Base-by-base conservation (phyloP, 2,888 invertebrate species). In the Parthenolecanium corni region DNA sequence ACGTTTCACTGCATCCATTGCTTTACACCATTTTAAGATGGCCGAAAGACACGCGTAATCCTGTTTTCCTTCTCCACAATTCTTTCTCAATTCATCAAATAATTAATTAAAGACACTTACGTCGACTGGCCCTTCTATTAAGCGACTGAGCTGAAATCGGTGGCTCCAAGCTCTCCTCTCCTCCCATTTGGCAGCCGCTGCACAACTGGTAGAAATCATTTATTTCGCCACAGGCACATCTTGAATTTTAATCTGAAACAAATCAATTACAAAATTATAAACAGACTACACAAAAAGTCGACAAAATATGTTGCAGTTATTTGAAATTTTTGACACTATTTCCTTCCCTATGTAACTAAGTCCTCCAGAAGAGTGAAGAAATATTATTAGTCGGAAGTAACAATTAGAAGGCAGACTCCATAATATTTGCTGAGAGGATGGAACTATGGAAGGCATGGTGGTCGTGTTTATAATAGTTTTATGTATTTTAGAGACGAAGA, bases 161-260 rank as follows among this genome's bases (percentile, higher is more conserved):
- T 36, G 65, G 65, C 44, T 65, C 65, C 21, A 64, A 64, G 24
- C 64, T 65, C 61, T 65, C 65, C 64, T 65, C 65, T 16, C 65
- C 65, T 25, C 65, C 65, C 65, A 63, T 64, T 65, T 24, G 65
- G 64, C 52, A 64, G 64, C 20, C 64, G 58, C 46, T 64, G 64
- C 14, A 65, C 65, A 40, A 64, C 65, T 24, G 58, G 44, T 64
- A 56, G 38, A 52, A 56, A 36, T 57, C 64, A 42, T 57, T 64
- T 4, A 64, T 52, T 57, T 57, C 57, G 47, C 24, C 52, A 31
- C 49, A 56, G 49, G 58, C 64, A 57, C 58, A 42, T 57, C 64
- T 44, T 57, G 51, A 20, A 36, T 36, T 4, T 44, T n/a, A 23
- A 9, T 63, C 63, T 63, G 63, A 52, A 63, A 63, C 36, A 46